A percentile compares a stretch with the other conserved stretches of the same genome.
Evolutionary conservation across 2,797 vertebrate species (phyloP).

Genomic region (Eulemur rubriventer): DNA sequence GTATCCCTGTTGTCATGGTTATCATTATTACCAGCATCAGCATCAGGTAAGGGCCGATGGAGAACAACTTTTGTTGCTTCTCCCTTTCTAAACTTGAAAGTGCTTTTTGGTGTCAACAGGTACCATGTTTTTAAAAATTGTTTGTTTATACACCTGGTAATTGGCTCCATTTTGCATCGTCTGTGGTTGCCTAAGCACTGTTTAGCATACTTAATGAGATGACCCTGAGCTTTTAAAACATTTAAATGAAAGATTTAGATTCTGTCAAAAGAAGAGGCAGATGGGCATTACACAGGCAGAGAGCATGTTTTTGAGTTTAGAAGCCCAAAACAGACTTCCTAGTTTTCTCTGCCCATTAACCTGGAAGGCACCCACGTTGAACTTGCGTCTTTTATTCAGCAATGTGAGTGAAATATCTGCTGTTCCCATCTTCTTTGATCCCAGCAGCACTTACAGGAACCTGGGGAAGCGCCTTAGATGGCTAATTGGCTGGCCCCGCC

Average conservation of each 20-base stretch:
- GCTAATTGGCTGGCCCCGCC: neutral
- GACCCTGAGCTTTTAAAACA: neutral
- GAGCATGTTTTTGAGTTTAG: constrained; percentile 9
- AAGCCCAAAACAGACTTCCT: neutral
- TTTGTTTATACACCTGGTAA: neutral
- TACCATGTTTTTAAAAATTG: neutral
- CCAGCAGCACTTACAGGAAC: neutral
- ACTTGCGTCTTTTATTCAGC: neutral
- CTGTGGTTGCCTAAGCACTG: neutral
- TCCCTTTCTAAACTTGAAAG: neutral
- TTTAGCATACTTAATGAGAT: constrained; percentile 22
- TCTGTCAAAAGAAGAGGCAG: constrained; percentile 55
- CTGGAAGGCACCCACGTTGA: neutral
- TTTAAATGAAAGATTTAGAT: constrained; percentile 9
- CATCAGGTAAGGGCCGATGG: neutral
- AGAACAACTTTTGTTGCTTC: neutral
- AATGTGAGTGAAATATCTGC: neutral
- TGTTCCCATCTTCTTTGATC: neutral
- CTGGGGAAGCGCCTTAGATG: neutral
- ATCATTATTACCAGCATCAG: neutral
- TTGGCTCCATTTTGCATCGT: neutral
- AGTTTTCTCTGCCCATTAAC: neutral
- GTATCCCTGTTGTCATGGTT: neutral
- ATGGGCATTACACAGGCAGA: constrained; percentile 64
- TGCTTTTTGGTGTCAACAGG: neutral